Conservation (phyloP, 92 coral and sea anemone species). For the Actinostola sp. region DNA sequence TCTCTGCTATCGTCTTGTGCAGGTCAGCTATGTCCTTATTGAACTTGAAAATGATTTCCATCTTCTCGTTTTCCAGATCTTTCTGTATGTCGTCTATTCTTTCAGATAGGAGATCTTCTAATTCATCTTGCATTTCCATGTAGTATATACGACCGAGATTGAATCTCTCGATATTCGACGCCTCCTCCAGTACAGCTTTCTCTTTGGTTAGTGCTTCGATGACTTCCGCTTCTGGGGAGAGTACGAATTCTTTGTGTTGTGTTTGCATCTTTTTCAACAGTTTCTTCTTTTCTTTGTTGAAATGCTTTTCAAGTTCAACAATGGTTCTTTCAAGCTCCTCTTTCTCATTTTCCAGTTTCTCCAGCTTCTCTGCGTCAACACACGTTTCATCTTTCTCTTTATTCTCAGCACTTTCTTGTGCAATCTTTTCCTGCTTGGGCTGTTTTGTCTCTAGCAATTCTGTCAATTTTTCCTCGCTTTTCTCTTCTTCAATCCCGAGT, state of each 20-base stretch:
- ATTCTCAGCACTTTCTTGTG: not conserved
- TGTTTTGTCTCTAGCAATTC: constrained; percentile 7
- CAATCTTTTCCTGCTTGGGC: not conserved
- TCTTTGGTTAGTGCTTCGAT: constrained; percentile 78
- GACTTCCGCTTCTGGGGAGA: constrained; percentile 74
- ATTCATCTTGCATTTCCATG: constrained; percentile 92
- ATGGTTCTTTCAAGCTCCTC: constrained; percentile 60
- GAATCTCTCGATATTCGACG: constrained; percentile 78
- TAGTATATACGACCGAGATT: constrained; percentile 84
- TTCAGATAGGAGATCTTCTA: constrained; percentile 59
- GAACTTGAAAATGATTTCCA: constrained; percentile 61
- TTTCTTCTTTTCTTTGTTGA: constrained; percentile 68
- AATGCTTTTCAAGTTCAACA: constrained; percentile 66
- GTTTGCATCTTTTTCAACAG: constrained; percentile 66
- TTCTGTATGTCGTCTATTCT: constrained; percentile 50
- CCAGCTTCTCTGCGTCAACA: not conserved
- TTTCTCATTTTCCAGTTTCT: constrained; percentile 69
- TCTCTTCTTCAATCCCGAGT: constrained; percentile 16
- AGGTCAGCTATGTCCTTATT: constrained; percentile 72
- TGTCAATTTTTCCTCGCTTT: constrained; percentile 12
- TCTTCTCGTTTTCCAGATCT: constrained; percentile 57
- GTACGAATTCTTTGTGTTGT: constrained; percentile 76
- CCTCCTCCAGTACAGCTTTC: constrained; percentile 77
- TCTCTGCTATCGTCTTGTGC: constrained; percentile 62
- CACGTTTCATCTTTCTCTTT: constrained; percentile 9